phyloP scores from a whole-genome alignment of 2,113 vertebrate species.

The Pristiophorus japonicus region DNA sequence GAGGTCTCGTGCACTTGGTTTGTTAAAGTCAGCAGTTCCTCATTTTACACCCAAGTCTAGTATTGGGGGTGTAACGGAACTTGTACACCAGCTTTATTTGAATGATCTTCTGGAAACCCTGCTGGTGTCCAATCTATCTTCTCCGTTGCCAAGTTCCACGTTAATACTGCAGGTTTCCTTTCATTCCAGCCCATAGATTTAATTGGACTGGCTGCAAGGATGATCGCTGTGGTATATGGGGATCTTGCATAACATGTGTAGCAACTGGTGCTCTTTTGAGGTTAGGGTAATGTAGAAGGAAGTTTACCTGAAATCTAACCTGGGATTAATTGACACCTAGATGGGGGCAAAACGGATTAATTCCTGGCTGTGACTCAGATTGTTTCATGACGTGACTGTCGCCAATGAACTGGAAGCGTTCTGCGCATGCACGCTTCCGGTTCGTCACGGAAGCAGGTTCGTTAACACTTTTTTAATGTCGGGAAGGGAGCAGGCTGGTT shows the following conservation, averaged over 20 bases:
- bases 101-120: neutral
- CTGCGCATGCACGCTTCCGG: too few species aligned
- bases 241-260: neutral
- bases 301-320: too few species aligned
- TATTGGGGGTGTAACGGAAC: neutral
- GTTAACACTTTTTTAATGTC: too few species aligned
- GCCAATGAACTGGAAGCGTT: too few species aligned
- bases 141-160: neutral
- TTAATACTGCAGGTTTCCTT: neutral
- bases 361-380: too few species aligned
- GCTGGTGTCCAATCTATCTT: neutral
- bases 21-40: neutral
- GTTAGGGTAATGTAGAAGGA: too few species aligned
- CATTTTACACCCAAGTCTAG: neutral
- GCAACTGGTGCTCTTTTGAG: too few species aligned
- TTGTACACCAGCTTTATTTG: neutral
- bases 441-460: too few species aligned
- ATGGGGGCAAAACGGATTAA: too few species aligned
- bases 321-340: too few species aligned
- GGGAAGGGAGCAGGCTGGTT: too few species aligned
- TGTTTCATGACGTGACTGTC: too few species aligned
- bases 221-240: neutral
- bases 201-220: neutral
- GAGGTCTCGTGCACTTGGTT: neutral
- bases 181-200: neutral